Conservation (phyloP, 2,113 vertebrate species). For the Strix uralensis region DNA sequence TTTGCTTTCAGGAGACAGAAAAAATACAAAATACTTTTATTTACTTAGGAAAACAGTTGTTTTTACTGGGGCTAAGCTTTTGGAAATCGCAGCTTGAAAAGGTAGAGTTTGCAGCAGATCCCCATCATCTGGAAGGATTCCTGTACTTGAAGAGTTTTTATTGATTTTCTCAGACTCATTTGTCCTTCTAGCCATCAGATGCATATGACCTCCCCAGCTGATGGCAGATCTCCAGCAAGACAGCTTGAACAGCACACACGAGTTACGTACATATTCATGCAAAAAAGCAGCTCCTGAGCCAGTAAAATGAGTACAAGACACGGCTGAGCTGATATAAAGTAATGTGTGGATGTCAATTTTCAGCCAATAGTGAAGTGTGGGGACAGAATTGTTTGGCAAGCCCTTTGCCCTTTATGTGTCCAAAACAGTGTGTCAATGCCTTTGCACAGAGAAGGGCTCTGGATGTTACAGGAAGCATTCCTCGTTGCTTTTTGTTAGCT, state of each 20-base stretch:
- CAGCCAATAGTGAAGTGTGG: slow-evolving; percentile 45
- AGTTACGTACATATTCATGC: not conserved
- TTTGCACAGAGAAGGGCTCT: not conserved
- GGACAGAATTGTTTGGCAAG: slow-evolving; percentile 58
- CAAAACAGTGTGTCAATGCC: not conserved
- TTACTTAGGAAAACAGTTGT: not conserved
- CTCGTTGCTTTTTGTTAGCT: not conserved
- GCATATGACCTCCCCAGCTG: not conserved
- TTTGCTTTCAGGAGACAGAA: not conserved
- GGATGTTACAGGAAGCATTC: not conserved
- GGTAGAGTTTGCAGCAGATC: not conserved
- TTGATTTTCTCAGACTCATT: not conserved
- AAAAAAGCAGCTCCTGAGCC: slow-evolving; percentile 24
- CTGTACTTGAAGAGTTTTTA: not conserved
- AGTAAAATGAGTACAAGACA: not conserved
- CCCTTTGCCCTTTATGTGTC: slow-evolving; percentile 59
- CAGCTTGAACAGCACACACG: not conserved
- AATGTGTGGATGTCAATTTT: slow-evolving; percentile 4
- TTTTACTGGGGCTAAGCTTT: not conserved
- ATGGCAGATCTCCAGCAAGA: not conserved
- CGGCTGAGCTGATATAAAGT: slow-evolving; percentile 22
- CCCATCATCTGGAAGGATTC: not conserved
- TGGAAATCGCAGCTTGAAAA: not conserved
- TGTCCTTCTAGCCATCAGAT: not conserved
- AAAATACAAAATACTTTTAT: not conserved